Base-by-base conservation (phyloP, 2,113 vertebrate species). In the Chamaetylas fuelleborni region DNA sequence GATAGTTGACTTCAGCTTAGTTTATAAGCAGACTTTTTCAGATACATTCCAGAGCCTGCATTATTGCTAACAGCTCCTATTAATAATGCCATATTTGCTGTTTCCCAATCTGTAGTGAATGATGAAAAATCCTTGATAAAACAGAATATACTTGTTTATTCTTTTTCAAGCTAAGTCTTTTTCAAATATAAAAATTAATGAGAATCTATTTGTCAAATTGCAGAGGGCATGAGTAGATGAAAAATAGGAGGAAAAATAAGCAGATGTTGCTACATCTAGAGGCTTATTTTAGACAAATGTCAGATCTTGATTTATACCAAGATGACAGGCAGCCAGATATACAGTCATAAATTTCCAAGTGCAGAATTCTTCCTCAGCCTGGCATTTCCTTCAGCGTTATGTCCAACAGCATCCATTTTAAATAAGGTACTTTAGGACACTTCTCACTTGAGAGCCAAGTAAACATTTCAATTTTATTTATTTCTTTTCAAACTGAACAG, bases 221-320 rank as follows among this genome's bases (percentile, higher is more conserved):
- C 45, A 71, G 48, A 77, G 29, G 50, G 8, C 58, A 51, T 0
- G 3, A 85, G 11, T 36, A 56, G 13, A 47, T 62, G 43, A 78
- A 91, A 92, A 81, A 34, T 11, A 73, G 22, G 72, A 57, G 65
- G 58, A 40, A 90, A 87, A 80, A 88, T 22, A 88, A 16, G 19
- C 29, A 67, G 34, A 81, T 48, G 40, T 62, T 86, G 26, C 29
- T 79, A 78, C 28, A 80, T 64, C 72, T 91, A 66, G 86, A 86
- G 91, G 36, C 70, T 67, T 95, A 42, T 84, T 95, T 88, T 76
- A 87, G 74, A 81, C 51, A 74, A 81, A 51, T 40, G 28, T 56
- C 80, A 90, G 57, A 61, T 93, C 47, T 82, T 94, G 56, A 69
- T 92, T 43, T 81, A 47, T 61, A 89, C 93, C 57, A 42, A 96